Conservation (phyloP, 2,797 vertebrate genomes). For the Cyprinella venusta region DNA sequence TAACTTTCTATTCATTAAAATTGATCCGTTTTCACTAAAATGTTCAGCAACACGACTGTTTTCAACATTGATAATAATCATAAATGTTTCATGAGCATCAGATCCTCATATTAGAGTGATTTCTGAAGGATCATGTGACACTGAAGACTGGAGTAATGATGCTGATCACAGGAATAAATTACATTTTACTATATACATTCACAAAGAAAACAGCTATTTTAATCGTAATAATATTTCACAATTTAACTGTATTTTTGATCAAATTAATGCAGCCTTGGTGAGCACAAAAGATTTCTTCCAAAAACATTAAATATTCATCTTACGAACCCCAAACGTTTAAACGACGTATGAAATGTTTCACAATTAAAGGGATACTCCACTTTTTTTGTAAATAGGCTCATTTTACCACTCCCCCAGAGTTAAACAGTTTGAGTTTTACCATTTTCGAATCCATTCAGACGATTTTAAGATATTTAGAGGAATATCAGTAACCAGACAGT, state of each 20-base stretch:
- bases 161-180: background rate
- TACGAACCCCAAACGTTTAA: background rate
- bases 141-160: slow-evolving; percentile 3
- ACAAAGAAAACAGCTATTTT: too few relatives aligned
- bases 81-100: background rate
- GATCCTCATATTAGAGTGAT: background rate
- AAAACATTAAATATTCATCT: background rate
- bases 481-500: too few relatives aligned
- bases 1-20: background rate
- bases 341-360: background rate
- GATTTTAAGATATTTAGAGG: too few relatives aligned
- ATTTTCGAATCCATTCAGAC: too few relatives aligned
- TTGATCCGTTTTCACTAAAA: background rate
- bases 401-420: too few relatives aligned
- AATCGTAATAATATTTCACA: too few relatives aligned
- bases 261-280: background rate
- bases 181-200: fast-evolving
- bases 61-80: background rate
- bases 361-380: too few relatives aligned
- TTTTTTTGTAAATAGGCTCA: too few relatives aligned
- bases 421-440: too few relatives aligned
- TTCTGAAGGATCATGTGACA: background rate
- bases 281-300: background rate
- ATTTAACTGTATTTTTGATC: background rate
- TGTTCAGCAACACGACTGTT: background rate